Evolutionary conservation across 23 tunicate species (phyloP), one percentile per base, ranked within the genome.

Genomic region (Ciona savignyi): DNA sequence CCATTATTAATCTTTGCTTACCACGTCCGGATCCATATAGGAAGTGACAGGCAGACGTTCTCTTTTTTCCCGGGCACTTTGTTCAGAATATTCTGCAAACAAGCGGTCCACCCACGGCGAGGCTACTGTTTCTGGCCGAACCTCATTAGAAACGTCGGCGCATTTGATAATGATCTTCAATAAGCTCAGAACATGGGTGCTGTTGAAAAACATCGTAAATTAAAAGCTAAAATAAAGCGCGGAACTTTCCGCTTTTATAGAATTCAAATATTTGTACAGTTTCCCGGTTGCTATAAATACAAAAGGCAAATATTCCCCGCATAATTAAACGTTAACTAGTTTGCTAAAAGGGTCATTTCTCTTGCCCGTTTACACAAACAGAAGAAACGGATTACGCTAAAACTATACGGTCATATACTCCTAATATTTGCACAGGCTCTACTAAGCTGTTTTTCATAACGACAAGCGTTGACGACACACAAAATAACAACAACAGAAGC

Each of bases 11-110:
- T 42, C 9, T 42, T 42, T 6, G 65, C 84, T 63, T 78, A 91
- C 97, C 83, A 88, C 61, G 24, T 91, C 91, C 15, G 97, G 90
- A 32, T 91, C 91, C 97, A 91, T 91, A 86, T 91, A 91, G 0
- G 97, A 69, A 25, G 91, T 85, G 21, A 80, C 76, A 21, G 93
- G 93, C 19, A 91, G 73, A 22, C 81, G 66, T 71, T 91, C 97
- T 72, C 80, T 70, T 56, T 84, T 84, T 35, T 91, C 97, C 67
- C 91, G 81, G 4, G 87, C 91, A 67, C 86, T 77, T 60, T 91
- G 97, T 42, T 81, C 77, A 25, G 75, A 84, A 66, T 91, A 85
- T 67, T 91, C 97, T 29, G 83, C 83, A 72, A 91, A 91, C 0
- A 91, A 74, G 24, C 97, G 51, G 63, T 84, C 86, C 9, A 91